Evolutionary conservation across 2,113 vertebrate genomes (phyloP).

Genomic region (Gobius niger): DNA sequence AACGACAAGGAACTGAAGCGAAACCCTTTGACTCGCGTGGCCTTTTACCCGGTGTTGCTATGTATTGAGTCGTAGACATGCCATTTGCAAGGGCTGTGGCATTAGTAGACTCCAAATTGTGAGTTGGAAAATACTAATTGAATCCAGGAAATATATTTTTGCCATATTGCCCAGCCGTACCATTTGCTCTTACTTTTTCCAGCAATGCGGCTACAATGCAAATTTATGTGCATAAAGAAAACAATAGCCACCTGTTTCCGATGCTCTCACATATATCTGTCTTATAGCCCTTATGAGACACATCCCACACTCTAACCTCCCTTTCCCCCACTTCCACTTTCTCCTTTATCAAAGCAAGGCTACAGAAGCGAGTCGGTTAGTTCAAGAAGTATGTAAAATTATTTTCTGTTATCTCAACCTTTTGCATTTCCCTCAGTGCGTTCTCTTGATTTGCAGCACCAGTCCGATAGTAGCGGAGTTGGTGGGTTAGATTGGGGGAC

Average conservation of each 20-base stretch:
- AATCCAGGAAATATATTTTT: no score
- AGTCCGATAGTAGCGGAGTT: slow-evolving; percentile 24
- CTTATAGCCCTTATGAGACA: slow-evolving; percentile 35
- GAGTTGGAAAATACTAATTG: no score
- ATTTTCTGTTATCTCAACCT: slow-evolving; percentile 3
- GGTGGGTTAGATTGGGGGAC: slow-evolving; percentile 36
- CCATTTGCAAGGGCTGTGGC: no score
- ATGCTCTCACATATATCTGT: slow-evolving; percentile 31
- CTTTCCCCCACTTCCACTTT: slow-evolving; percentile 26
- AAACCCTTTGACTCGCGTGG: background rate
- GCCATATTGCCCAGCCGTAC: background rate
- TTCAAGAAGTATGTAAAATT: background rate
- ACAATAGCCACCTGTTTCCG: slow-evolving; percentile 33
- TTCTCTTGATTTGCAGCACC: slow-evolving; percentile 40
- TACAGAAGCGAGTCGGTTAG: slow-evolving; percentile 8
- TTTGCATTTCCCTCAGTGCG: slow-evolving; percentile 3
- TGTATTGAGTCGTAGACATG: background rate
- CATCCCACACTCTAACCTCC: slow-evolving; percentile 21
- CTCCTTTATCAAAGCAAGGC: slow-evolving; percentile 10
- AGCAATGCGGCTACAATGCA: slow-evolving; percentile 13
- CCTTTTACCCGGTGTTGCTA: slow-evolving; percentile 3
- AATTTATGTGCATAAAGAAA: slow-evolving; percentile 39
- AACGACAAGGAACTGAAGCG: background rate
- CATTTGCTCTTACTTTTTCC: slow-evolving; percentile 5
- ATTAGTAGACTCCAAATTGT: no score